Evolutionary conservation across 2,113 vertebrate genomes (phyloP), one percentile per base, ranked within the genome.

Genomic region (Mungos mungo): DNA sequence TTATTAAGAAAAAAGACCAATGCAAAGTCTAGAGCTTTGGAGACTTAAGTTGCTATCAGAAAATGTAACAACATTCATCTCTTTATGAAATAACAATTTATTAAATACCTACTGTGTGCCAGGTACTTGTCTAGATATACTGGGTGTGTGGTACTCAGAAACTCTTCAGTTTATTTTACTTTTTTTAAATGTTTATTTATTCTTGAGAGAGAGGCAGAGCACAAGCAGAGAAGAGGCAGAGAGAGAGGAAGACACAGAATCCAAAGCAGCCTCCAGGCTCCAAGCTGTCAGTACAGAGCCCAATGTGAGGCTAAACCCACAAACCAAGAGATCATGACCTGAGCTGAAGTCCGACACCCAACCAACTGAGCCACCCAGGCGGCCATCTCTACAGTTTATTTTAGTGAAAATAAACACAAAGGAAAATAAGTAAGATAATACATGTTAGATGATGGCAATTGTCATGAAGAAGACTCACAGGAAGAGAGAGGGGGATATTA

Each of bases 41-140:
- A 93, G 52, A 90, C 72, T 93, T 95, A 97, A 94, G 50, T 87
- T 84, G 35, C 72, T 89, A 91, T 95, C 74, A 69, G 25, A 94
- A 71, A 93, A 31, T n/a, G 65, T 85, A 85, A 82, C 45, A 69
- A 65, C 47, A 52, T 85, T 71, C n/a, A 82, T 79, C 71, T 65
- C 33, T 82, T 93, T 80, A 71, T 88, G 93, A 60, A 57, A 50
- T 86, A 88, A 60, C 52, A 89, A 94, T 91, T 77, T 95, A 92
- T 65, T 90, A 95, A 88, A 41, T 69, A 45, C 76, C 76, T 97
- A 76, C 88, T 88, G 6, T 66, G 33, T 63, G n/a, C 52, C 13
- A 41, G 35, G 15, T 23, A 50, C 38, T 83, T 95, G 82, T 85
- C 52, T 93, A 88, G 50, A 77, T 29, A 29, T 31, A 77, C 16